Base-by-base conservation (phyloP, 2,113 vertebrate genomes). In the Ailurus styani region DNA sequence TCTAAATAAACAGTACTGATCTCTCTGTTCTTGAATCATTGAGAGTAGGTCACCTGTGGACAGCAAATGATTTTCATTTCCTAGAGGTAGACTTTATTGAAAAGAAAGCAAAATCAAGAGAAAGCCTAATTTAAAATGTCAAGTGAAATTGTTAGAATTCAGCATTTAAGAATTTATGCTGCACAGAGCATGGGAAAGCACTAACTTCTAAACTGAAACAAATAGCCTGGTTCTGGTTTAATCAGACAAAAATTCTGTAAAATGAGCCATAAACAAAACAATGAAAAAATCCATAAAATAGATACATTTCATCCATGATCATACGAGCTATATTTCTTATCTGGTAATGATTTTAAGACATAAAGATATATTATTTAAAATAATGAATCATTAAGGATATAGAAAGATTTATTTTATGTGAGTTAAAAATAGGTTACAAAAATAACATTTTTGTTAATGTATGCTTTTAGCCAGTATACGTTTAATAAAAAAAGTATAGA, bases 31-130 rank as follows among this genome's bases (percentile, higher is more conserved):
- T 62, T 62, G 90, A 98, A 96, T 98, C 92, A 98, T n/a, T 98
- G 97, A 98, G 73, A 98, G 90, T 79, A 96, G 83, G 95, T 97
- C 93, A 95, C 90, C 70, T 95, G 73, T 95, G 84, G 92, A 96
- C 45, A 97, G 95, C 93, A 96, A 98, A 98, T 91, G 42, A 97
- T 96, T 98, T 96, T 97, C 73, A 97, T 96, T 98, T 98, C 85
- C 82, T 97, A 77, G 83, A 98, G 90, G 68, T 79, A 93, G 64
- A 87, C 60, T 96, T 98, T 95, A 77, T 52, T 92, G 93, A 97
- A 86, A 90, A 87, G 52, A 91, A 95, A 93, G 79, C 52, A 93
- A 95, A 97, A 97, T 17, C 60, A 90, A 87, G 52, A 37, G n/a
- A 88, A 95, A 88, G 78, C n/a, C 64, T 95, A 85, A 72, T 64